phyloP scores from a whole-genome alignment of 2,113 vertebrate genomes.

The Sinocyclocheilus maitianheensis region DNA sequence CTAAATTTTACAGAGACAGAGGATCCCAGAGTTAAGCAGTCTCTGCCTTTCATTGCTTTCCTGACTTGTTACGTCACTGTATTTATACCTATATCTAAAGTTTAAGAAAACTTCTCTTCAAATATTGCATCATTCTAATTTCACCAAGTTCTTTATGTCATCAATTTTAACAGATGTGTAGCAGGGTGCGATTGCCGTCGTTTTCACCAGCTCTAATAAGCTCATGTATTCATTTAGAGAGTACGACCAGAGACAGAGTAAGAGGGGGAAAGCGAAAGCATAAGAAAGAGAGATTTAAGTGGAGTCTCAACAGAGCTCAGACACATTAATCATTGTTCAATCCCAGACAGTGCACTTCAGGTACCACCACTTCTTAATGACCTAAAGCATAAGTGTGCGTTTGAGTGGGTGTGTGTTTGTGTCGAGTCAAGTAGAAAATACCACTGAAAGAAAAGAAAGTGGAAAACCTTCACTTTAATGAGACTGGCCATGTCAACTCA shows the following conservation, averaged over 20 bases:
- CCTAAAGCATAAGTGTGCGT: constrained; percentile 46
- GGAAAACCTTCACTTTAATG: constrained; percentile 14
- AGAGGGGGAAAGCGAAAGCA: constrained; percentile 1
- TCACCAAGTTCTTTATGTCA: background rate
- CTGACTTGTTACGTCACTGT: background rate
- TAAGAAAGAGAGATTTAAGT: constrained; percentile 34
- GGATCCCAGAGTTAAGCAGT: background rate
- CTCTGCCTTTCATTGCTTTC: background rate
- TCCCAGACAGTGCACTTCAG: constrained; percentile 53
- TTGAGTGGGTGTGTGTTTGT: constrained; percentile 42
- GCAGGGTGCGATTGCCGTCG: background rate
- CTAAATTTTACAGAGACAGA: background rate
- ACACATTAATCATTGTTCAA: constrained; percentile 67
- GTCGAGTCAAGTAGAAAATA: constrained; percentile 8
- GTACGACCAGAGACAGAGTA: background rate
- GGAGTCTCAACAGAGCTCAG: constrained; percentile 38
- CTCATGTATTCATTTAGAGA: constrained; percentile 12
- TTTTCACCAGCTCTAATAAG: constrained; percentile 20
- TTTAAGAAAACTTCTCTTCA: background rate
- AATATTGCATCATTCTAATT: constrained; percentile 18
- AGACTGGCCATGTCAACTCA: constrained; percentile 11
- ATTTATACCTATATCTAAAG: background rate
- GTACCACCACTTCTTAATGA: constrained; percentile 61
- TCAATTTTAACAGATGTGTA: background rate
- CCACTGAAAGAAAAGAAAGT: constrained; percentile 17